These are phyloP conservation scores for Alaudala cheleensis DNA, from an alignment of 2,113 vertebrate genomes.

Conservation along the genomic window DNA sequence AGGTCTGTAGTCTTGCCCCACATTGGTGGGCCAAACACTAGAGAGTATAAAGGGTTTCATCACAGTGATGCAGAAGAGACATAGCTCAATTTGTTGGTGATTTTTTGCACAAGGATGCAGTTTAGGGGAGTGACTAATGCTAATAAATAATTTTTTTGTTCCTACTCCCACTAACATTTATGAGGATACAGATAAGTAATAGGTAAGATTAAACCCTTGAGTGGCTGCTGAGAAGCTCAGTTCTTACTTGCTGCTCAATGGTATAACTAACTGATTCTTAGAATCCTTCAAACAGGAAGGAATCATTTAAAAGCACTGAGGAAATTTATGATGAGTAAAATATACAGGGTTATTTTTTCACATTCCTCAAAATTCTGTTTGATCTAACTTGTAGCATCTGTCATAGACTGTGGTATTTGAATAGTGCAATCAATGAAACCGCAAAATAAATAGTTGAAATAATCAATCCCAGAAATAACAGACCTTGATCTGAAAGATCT, in stretches of 20 bases:
- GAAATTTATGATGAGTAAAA: background rate
- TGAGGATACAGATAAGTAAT: background rate
- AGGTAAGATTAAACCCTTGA: background rate
- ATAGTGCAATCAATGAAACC: conserved; percentile 46
- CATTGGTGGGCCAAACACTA: background rate
- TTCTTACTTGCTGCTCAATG: background rate
- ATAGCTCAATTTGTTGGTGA: background rate
- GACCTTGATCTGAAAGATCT: background rate
- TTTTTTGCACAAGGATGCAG: background rate
- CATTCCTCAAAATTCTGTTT: background rate
- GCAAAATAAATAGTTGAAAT: conserved; percentile 38
- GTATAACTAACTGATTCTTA: background rate
- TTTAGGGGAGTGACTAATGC: background rate
- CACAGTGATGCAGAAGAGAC: background rate
- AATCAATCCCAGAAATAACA: conserved; percentile 5
- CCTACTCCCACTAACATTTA: background rate
- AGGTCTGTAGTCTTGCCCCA: background rate
- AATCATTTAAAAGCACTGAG: background rate
- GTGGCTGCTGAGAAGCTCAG: background rate
- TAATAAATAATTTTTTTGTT: background rate
- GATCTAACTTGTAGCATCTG: background rate
- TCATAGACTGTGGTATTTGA: conserved; percentile 7
- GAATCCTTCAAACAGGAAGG: background rate
- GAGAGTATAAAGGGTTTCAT: background rate
- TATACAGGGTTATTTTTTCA: background rate